Conservation (phyloP, 1,140 invertebrate genomes). For the Copidosoma floridanum region DNA sequence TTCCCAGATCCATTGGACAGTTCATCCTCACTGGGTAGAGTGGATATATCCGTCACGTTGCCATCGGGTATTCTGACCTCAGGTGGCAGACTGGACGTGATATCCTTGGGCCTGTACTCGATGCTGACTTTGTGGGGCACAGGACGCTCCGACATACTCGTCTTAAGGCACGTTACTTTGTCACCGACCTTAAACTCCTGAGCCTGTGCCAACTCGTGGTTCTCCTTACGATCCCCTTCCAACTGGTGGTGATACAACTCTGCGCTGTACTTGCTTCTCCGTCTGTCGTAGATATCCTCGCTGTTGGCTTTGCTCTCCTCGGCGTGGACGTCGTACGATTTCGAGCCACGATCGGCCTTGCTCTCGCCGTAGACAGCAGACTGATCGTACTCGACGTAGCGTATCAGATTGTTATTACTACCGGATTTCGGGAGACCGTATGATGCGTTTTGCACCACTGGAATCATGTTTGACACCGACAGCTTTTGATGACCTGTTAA, state of each 20-base stretch:
- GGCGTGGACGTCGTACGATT: conserved; percentile 38
- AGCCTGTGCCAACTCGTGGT: conserved; percentile 35
- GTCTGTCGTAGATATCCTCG: conserved; percentile 43
- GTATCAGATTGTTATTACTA: conserved; percentile 45
- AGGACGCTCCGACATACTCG: conserved; percentile 47
- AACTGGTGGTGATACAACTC: conserved; percentile 30
- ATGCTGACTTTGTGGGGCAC: conserved; percentile 55
- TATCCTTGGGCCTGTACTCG: conserved; percentile 55
- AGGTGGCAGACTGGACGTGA: conserved; percentile 46
- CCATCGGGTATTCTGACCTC: conserved; percentile 54
- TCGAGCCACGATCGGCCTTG: conserved; percentile 38
- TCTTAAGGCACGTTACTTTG: conserved; percentile 57
- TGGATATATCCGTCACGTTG: conserved; percentile 57
- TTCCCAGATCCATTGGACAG: conserved; percentile 59
- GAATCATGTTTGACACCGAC: conserved; percentile 42
- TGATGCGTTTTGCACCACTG: conserved; percentile 38
- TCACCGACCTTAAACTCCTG: conserved; percentile 60
- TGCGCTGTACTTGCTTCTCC: conserved; percentile 43
- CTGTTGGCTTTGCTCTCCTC: conserved; percentile 33
- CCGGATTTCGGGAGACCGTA: conserved; percentile 47
- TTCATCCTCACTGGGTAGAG: conserved; percentile 60
- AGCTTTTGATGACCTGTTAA: conserved; percentile 44
- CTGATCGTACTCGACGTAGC: conserved; percentile 44
- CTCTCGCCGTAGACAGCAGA: conserved; percentile 35
- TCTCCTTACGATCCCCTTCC: conserved; percentile 30